Percentiles rank a stretch among this genome's conserved stretches.
Conservation (phyloP, 2,888 invertebrate genomes). For the Aplocera efformata region DNA sequence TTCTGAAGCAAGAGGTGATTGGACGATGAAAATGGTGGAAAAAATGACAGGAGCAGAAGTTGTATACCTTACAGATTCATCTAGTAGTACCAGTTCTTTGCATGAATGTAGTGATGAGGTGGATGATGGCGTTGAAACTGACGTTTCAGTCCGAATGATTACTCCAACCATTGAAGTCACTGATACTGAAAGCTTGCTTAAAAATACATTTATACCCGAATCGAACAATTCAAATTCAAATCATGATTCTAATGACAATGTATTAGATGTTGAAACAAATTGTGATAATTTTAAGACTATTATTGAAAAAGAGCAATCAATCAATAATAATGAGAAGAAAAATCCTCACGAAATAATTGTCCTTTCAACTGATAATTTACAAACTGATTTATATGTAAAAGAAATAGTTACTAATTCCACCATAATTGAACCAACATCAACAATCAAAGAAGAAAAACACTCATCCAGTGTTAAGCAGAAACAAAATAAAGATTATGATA, state of each 20-base stretch:
- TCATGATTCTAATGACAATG: neutral
- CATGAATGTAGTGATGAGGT: slow-evolving; percentile 75
- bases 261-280: slow-evolving; percentile 3
- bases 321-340: slow-evolving; percentile 11
- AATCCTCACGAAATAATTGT: slow-evolving; percentile 60
- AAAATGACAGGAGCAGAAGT: slow-evolving; percentile 83
- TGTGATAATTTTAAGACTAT: slow-evolving; percentile 22
- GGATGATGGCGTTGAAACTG: slow-evolving; percentile 67
- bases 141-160: slow-evolving; percentile 69
- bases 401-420: slow-evolving; percentile 39
- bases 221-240: slow-evolving; percentile 16
- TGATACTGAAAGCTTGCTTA: slow-evolving; percentile 64
- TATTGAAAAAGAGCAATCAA: slow-evolving; percentile 5
- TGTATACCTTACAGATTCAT: slow-evolving; percentile 84
- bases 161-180: slow-evolving; percentile 76
- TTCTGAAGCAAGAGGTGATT: slow-evolving; percentile 80
- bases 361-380: slow-evolving; percentile 61
- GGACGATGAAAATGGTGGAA: slow-evolving; percentile 73
- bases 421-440: slow-evolving; percentile 8
- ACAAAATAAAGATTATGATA: slow-evolving; percentile 42
- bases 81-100: slow-evolving; percentile 82
- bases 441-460: slow-evolving; percentile 2
- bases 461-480: slow-evolving; percentile 15
- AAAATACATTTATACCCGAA: slow-evolving; percentile 48
- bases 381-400: slow-evolving; percentile 66